These are phyloP conservation scores for Hydrophis major DNA, from an alignment of 2,797 vertebrate species.

Conservation along the genomic window DNA sequence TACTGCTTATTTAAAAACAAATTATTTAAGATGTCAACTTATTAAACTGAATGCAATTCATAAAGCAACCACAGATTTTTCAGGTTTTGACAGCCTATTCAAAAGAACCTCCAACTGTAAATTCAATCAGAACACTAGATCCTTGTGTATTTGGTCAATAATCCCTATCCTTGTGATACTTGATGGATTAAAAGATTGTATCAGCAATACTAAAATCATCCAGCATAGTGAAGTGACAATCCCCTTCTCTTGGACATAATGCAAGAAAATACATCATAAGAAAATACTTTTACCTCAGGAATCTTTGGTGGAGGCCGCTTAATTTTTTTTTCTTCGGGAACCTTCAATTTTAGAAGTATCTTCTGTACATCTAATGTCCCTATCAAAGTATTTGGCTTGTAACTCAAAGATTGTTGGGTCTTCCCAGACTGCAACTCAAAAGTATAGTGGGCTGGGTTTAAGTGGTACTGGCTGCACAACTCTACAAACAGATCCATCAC, in stretches of 20 bases:
- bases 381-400: constrained; percentile 90
- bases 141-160: background rate
- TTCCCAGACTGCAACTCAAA: constrained; percentile 83
- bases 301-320: constrained; percentile 78
- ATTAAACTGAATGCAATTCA: background rate
- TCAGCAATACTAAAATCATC: background rate
- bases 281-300: constrained; percentile 82
- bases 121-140: background rate
- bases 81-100: too few relatives aligned
- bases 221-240: background rate
- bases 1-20: background rate
- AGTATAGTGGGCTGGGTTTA: constrained; percentile 89
- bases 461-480: constrained; percentile 86
- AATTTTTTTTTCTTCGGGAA: constrained; percentile 80
- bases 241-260: background rate
- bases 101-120: too few relatives aligned
- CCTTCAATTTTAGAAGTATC: constrained; percentile 86
- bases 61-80: background rate
- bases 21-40: background rate
- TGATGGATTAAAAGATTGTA: background rate
- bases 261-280: background rate
- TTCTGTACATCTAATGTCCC: constrained; percentile 86
- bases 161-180: background rate
- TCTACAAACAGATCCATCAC: constrained; percentile 97
- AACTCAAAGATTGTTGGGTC: constrained; percentile 78